Base-by-base conservation (phyloP, 1,140 invertebrate genomes). In the Diabrotica undecimpunctata region DNA sequence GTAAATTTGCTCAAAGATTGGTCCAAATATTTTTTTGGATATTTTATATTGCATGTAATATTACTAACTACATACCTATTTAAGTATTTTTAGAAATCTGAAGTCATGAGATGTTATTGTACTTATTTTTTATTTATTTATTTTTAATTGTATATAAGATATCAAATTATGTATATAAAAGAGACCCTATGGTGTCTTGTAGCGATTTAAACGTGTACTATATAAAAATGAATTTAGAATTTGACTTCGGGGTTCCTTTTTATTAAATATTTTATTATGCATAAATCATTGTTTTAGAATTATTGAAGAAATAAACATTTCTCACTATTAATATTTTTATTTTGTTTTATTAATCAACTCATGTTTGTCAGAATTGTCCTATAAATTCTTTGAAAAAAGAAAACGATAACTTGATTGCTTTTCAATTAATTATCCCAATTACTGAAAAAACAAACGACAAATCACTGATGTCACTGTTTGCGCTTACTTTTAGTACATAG, bases 231-330 rank as follows among this genome's bases (percentile, higher is more conserved):
- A 66, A 69, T 63, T 62, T 74, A 75, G 69, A 68, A 69, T 70
- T 64, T 74, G 70, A 73, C 67, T 75, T 75, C 71, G 70, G 72
- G 72, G 65, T 71, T 70, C 64, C 71, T 70, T 75, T 67, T 75
- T 73, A 71, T 71, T 72, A 72, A 67, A 75, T 75, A 74, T 74
- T 69, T 74, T 75, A 72, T 73, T 75, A 74, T 73, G 69, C 68
- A 68, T 75, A 73, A 72, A 74, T 76, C 65, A 75, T 74, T 76
- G 75, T 76, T 76, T 76, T 72, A 71, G 72, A 71, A 61, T 53
- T 35, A 74, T 71, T 74, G 68, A 69, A 71, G 72, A 75, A 75
- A 75, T 75, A 75, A 74, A 74, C 65, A 76, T 76, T 76, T 76
- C 75, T 76, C 75, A 76, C 67, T 70, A 73, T 69, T 55, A 35